Evolutionary conservation across 1,140 invertebrate genomes (phyloP), one percentile per base, ranked within the genome.

Genomic region (Lethocerus indicus): DNA sequence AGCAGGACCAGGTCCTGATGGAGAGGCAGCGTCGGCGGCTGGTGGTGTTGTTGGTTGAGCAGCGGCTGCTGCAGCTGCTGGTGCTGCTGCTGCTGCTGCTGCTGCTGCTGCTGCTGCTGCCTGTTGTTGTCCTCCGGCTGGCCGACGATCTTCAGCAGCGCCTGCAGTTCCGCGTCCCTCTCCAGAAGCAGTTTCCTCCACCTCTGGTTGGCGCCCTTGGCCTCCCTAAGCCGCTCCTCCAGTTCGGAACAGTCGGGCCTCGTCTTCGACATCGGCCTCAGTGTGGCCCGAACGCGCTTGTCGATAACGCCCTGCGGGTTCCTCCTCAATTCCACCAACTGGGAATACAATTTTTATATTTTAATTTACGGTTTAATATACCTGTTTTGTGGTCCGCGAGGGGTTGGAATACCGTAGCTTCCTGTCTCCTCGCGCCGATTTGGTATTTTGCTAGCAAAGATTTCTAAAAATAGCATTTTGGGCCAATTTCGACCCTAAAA

Each of bases 241-340:
- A 87, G 67, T 61, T 87, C 83, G 57, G 70, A 72, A 2, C 83
- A 83, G 54, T 83, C 77, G 44, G 78, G 66, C 35, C 79, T 65
- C 9, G 69, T 71, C 54, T 81, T 81, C n/a, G 77, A 76, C 71
- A 79, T 76, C 7, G 82, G 83, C 44, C 78, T 69, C n/a, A 87
- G 64, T 3, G 83, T 87, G 0, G 83, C 80, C 28, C 83, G 66
- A 35, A 83, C 78, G 50, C 86, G 66, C 57, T 86, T 83, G 59
- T 88, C 85, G 39, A 85, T 79, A 4, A 75, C 75, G 1, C 85
- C 84, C 57, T 82, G 80, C 2, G 88, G 87, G 70, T 93, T 92
- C 53, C 87, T 72, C 56, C 83, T 78, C 23, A 94, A 69, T 67
- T 94, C 89, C 54, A 94, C 74, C 21, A 91, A 66, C 87, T 91